Evolutionary conservation across 2,797 vertebrate genomes (phyloP), one percentile per base, ranked within the genome.

Genomic region (Mareca strepera): DNA sequence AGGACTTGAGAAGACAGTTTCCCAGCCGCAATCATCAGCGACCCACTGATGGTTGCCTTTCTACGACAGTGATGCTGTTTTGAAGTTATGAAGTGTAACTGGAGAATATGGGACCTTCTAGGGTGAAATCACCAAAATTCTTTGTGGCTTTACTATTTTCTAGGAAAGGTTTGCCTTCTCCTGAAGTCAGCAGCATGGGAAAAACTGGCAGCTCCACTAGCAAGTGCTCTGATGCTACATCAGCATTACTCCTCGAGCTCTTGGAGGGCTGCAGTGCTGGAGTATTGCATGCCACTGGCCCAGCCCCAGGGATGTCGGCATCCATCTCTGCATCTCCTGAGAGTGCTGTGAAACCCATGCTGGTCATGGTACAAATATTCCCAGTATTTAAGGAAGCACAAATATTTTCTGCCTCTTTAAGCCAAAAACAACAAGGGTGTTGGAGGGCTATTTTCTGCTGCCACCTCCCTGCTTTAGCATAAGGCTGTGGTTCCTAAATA

Each of bases 351-450:
- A n/a, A 94, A 93, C 33, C 77, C 77, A 31, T 1, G 1, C 69
- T 63, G 48, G 23, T 88, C 83, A 82, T 28, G 37, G 44, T 22
- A 58, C 64, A 92, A 94, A 70, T 82, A 92, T 88, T 68, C 81
- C 80, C 5, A 95, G 88, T 39, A 94, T 95, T 70, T 0, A 0
- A 77, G 79, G 80, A 82, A 95, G 78, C 59, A 80, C 60, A 94
- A 94, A 28, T 62, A 92, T 96, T 95, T 90, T 86, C 83, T 82
- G 29, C 10, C 11, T 70, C 26, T 77, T 81, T 18, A 18, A 46
- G 94, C 93, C 96, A 97, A 94, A 88, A 94, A 1, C 74, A 93
- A 90, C 80, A 90, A 46, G 80, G 33, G 26, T 48, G 37, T 10
- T 17, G 14, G 59, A 77, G 75, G 70, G 52, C 39, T 53, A 7